Evolutionary conservation across 2,888 invertebrate species (phyloP).

Genomic region (Ochropleura leucogaster): DNA sequence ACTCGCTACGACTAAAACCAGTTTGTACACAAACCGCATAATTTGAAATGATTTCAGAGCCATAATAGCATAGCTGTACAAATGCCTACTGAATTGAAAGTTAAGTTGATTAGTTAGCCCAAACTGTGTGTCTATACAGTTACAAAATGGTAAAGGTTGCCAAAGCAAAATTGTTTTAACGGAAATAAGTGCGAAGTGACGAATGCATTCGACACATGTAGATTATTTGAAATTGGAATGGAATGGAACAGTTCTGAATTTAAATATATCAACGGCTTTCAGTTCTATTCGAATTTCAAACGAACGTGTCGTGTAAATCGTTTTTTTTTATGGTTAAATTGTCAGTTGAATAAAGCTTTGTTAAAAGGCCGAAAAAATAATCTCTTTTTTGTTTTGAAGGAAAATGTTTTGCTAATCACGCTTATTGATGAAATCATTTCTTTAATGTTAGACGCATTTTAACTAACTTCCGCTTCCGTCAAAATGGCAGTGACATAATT

Average conservation of each 20-base stretch:
- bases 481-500: background rate
- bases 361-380: background rate
- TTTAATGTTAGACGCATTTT: background rate
- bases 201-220: conserved; percentile 17
- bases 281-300: conserved; percentile 36
- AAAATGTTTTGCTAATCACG: background rate
- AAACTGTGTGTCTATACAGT: background rate
- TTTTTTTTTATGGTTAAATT: background rate
- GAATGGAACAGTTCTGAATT: conserved; percentile 32
- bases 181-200: conserved; percentile 16
- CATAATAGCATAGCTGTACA: background rate
- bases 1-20: background rate
- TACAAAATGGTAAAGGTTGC: conserved; percentile 4
- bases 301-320: background rate
- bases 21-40: conserved; percentile 4
- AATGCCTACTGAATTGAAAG: background rate
- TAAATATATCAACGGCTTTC: conserved; percentile 18
- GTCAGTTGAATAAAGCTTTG: background rate
- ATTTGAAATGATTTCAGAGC: background rate
- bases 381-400: background rate
- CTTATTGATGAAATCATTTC: background rate
- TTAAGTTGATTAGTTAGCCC: background rate
- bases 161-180: conserved; percentile 4
- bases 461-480: background rate
- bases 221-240: conserved; percentile 48